phyloP scores from a whole-genome alignment of 2,113 vertebrate genomes.

The Gymnogyps californianus region DNA sequence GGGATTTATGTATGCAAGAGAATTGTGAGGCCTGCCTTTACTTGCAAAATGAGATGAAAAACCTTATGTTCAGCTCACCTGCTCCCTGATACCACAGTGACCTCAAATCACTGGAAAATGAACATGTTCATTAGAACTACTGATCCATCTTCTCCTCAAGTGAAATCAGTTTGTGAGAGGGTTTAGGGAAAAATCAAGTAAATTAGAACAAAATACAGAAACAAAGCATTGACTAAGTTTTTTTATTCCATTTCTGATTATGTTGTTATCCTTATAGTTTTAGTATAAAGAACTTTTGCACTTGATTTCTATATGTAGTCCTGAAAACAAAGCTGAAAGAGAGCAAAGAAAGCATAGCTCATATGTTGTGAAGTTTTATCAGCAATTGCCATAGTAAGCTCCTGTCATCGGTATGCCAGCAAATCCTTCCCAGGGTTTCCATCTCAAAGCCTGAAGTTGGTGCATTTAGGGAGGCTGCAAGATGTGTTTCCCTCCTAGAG shows the following conservation, averaged over 20 bases:
- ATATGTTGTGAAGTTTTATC: background rate
- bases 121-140: background rate
- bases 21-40: background rate
- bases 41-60: constrained; percentile 23
- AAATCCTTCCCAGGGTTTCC: background rate
- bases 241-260: background rate
- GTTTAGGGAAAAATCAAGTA: background rate
- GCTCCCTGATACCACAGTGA: background rate
- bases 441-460: background rate
- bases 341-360: background rate
- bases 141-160: background rate
- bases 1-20: constrained; percentile 7
- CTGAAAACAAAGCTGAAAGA: background rate
- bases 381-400: background rate
- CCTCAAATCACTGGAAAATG: background rate
- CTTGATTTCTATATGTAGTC: background rate
- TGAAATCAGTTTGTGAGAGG: background rate
- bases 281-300: background rate
- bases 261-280: background rate
- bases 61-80: background rate
- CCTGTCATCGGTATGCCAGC: background rate
- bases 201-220: background rate
- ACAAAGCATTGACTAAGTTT: background rate
- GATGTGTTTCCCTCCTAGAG: background rate
- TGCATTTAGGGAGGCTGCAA: background rate